Percentiles rank a stretch among this genome's conserved stretches.
phyloP scores from a whole-genome alignment of 2,888 invertebrate genomes.

The Temnothorax unifasciatus region DNA sequence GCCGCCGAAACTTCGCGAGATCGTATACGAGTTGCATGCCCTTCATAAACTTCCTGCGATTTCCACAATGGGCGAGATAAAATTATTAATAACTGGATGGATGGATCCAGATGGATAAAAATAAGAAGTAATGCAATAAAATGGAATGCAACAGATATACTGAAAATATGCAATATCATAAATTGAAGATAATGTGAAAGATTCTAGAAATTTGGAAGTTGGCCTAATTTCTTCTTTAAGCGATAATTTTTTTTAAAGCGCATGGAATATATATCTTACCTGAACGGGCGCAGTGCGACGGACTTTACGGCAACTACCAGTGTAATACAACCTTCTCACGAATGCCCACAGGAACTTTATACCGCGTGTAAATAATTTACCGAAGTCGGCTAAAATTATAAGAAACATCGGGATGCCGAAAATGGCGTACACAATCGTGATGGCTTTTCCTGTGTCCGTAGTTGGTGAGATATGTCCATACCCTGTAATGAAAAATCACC shows the following conservation, averaged over 20 bases:
- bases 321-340: conserved; percentile 94
- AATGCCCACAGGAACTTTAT: conserved; percentile 97
- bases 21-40: conserved; percentile 94
- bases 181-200: neutral
- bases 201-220: neutral
- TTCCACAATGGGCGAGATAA: neutral
- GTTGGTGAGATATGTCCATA: conserved; percentile 98
- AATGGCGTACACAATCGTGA: conserved; percentile 97
- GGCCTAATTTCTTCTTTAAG: neutral
- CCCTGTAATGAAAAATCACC: conserved; percentile 88
- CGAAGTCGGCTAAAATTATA: conserved; percentile 97
- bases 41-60: conserved; percentile 92
- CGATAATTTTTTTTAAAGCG: neutral
- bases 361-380: conserved; percentile 94
- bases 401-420: conserved; percentile 98
- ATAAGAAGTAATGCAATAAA: neutral
- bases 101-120: neutral
- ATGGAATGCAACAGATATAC: neutral
- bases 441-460: conserved; percentile 93
- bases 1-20: conserved; percentile 91
- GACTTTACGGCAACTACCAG: conserved; percentile 93
- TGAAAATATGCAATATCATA: neutral
- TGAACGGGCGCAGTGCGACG: conserved; percentile 92
- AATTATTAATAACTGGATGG: neutral
- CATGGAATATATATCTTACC: conserved; percentile 86